Evolutionary conservation across 30 jellyfish, hydroid and myxozoan genomes (phyloP).

Genomic region (Catostylus mosaicus): DNA sequence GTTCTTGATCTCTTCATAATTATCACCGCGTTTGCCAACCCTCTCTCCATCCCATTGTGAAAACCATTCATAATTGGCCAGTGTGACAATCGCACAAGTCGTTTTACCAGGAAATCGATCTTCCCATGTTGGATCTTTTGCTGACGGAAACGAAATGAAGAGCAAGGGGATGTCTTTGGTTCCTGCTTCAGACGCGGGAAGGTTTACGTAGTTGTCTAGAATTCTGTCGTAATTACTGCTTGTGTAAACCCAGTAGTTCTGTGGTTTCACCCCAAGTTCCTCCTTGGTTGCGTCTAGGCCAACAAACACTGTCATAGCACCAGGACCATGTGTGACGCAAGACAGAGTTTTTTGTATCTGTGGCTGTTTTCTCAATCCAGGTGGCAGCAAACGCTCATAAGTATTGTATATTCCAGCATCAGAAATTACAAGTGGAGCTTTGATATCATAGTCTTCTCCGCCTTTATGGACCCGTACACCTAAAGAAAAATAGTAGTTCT

Average conservation of each 20-base stretch:
- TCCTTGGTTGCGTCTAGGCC: constrained; percentile 91
- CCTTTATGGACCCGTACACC: constrained; percentile 90
- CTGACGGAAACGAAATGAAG: constrained; percentile 93
- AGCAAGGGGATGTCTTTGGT: constrained; percentile 85
- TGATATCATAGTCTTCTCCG: constrained; percentile 68
- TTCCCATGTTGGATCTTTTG: constrained; percentile 97
- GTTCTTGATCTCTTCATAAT: constrained; percentile 74
- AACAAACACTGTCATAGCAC: constrained; percentile 80
- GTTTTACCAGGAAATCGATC: constrained; percentile 91
- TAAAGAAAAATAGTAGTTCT: background rate
- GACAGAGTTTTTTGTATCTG: constrained; percentile 48
- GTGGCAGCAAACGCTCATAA: constrained; percentile 66
- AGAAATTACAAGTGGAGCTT: constrained; percentile 87
- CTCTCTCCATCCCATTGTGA: constrained; percentile 82
- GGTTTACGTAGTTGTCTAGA: constrained; percentile 52
- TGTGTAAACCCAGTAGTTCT: constrained; percentile 88
- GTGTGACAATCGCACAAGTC: constrained; percentile 89
- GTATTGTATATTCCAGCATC: constrained; percentile 91
- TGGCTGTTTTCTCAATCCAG: constrained; percentile 15
- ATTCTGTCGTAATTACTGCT: constrained; percentile 61
- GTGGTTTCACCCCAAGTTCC: constrained; percentile 75
- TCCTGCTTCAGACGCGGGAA: constrained; percentile 73
- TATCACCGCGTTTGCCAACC: constrained; percentile 89
- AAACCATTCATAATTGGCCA: constrained; percentile 92
- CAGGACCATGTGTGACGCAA: constrained; percentile 75